Evolutionary conservation across 2,113 vertebrate species (phyloP).

Genomic region (Zosterops lateralis): DNA sequence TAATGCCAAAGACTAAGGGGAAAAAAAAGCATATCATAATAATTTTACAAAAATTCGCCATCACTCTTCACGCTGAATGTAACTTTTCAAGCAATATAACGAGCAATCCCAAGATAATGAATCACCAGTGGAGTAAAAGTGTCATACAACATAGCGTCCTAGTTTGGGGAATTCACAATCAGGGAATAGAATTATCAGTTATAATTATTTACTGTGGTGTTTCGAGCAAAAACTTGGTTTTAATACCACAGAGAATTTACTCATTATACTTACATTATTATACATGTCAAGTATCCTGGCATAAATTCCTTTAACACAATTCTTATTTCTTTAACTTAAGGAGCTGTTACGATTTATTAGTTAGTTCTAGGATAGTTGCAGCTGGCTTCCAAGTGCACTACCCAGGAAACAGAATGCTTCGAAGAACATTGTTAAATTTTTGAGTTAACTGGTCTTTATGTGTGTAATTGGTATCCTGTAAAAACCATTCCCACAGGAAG

Average conservation of each 20-base stretch:
- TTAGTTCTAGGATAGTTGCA: not conserved
- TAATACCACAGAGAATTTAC: not conserved
- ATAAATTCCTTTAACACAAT: not conserved
- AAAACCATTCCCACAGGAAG: not conserved
- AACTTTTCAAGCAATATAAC: not conserved
- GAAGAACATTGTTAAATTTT: not conserved
- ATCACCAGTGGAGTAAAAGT: not conserved
- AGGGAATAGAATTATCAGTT: not conserved
- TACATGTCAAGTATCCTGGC: not conserved
- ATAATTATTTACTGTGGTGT: not conserved
- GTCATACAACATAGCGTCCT: not conserved
- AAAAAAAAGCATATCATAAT: not conserved
- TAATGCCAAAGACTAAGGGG: constrained; percentile 13
- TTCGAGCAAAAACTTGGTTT: not conserved
- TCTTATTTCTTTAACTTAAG: not conserved
- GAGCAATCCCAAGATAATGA: not conserved
- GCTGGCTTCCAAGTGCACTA: not conserved
- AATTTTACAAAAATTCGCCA: not conserved
- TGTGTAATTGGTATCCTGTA: not conserved
- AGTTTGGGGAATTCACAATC: not conserved
- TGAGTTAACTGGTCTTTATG: not conserved
- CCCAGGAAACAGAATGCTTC: not conserved
- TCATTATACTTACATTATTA: not conserved
- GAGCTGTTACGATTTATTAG: not conserved
- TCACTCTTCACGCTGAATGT: not conserved